Conservation (phyloP, 2,113 vertebrate genomes). For the Mastomys natalensis region DNA sequence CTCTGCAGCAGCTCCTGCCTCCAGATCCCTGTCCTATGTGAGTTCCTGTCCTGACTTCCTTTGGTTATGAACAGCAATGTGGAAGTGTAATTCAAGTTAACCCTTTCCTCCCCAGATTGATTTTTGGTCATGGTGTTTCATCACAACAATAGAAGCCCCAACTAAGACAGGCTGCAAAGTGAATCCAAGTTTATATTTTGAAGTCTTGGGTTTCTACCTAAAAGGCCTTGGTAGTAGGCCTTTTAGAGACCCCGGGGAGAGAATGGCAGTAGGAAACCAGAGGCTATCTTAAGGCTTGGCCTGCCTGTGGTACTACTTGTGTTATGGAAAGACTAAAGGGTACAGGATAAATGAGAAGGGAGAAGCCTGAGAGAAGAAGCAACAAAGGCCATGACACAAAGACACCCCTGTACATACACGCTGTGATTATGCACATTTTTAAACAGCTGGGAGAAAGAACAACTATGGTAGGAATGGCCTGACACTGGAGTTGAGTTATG, state of each 20-base stretch:
- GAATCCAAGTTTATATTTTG: not conserved
- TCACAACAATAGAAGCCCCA: not conserved
- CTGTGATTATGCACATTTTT: not conserved
- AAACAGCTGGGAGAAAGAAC: constrained; percentile 8
- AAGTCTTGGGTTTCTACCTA: not conserved
- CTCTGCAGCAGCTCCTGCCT: not conserved
- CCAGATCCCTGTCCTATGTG: not conserved
- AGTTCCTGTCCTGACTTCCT: not conserved
- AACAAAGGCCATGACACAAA: not conserved
- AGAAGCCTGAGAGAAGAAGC: not conserved
- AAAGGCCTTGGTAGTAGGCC: no score
- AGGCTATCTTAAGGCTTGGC: not conserved
- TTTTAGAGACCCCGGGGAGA: no score
- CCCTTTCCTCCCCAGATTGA: not conserved
- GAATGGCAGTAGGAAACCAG: not conserved
- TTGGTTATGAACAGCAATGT: not conserved
- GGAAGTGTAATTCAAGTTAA: not conserved
- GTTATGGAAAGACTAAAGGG: not conserved
- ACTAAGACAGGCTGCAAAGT: not conserved
- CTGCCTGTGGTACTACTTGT: not conserved
- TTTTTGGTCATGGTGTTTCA: not conserved
- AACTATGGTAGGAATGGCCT: not conserved
- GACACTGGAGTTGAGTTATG: not conserved
- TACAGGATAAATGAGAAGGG: not conserved
- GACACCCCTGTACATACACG: not conserved